Percentiles rank a stretch among this genome's conserved stretches.
Evolutionary conservation across 2,888 invertebrate species (phyloP).

Genomic region (Bugula neritina): DNA sequence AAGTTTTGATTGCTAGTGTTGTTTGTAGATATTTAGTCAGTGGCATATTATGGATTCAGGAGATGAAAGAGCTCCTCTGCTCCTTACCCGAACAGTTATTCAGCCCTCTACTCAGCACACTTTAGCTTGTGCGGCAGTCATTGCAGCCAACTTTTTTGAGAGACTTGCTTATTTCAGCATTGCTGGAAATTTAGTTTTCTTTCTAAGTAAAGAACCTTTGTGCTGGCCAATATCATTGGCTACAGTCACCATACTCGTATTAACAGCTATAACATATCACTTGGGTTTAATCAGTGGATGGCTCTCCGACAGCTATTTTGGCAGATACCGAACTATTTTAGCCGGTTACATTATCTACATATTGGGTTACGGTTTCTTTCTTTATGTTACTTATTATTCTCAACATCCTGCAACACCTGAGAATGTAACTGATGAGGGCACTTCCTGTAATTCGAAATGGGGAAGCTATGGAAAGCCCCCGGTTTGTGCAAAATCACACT

Average conservation of each 20-base stretch:
- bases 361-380: constrained; percentile 47
- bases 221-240: constrained; percentile 35
- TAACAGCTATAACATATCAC: constrained; percentile 54
- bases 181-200: background rate
- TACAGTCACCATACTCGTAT: constrained; percentile 52
- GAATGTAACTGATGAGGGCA: background rate
- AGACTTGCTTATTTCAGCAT: constrained; percentile 3
- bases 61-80: background rate
- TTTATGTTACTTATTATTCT: constrained; percentile 32
- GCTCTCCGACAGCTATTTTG: constrained; percentile 53
- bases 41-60: background rate
- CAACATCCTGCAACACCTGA: background rate
- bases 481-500: background rate
- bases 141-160: background rate
- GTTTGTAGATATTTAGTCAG: too few relatives aligned
- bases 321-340: constrained; percentile 53
- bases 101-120: background rate
- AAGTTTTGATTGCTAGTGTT: too few relatives aligned
- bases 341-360: constrained; percentile 52
- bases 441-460: constrained; percentile 9
- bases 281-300: constrained; percentile 55
- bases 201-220: constrained; percentile 6
- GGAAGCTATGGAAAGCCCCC: background rate
- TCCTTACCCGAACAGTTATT: background rate
- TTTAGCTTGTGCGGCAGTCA: background rate